Evolutionary conservation across 2,888 invertebrate species (phyloP).

Genomic region (Trissonchulus latispiculum): DNA sequence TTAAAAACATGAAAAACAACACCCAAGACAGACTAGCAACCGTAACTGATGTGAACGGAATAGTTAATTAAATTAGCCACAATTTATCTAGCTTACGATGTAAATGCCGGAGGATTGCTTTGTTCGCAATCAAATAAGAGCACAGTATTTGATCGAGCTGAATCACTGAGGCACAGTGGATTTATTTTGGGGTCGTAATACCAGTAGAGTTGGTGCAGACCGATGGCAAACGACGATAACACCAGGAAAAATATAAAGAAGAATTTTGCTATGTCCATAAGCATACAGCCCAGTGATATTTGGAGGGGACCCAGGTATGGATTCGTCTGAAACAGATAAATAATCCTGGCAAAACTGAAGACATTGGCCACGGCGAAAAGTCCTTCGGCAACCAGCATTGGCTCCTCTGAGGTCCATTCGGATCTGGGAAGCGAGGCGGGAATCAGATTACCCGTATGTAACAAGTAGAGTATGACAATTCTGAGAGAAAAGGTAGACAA

Average conservation of each 20-base stretch:
- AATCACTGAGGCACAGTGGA: conserved; percentile 21
- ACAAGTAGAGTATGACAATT: conserved; percentile 28
- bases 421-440: conserved; percentile 43
- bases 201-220: conserved; percentile 50
- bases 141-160: conserved; percentile 32
- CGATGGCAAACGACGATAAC: conserved; percentile 50
- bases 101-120: conserved; percentile 43
- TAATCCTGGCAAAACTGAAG: conserved; percentile 53
- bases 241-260: conserved; percentile 51
- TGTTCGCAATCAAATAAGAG: conserved; percentile 31
- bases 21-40: too few species aligned
- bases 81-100: conserved; percentile 38
- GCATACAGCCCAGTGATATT: conserved; percentile 51
- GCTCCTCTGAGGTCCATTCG: conserved; percentile 51
- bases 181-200: conserved; percentile 46
- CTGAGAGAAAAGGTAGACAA: conserved; percentile 49
- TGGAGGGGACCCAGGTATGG: conserved; percentile 53
- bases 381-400: conserved; percentile 52
- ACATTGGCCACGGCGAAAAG: conserved; percentile 53
- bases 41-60: too few species aligned
- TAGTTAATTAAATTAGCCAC: too few species aligned
- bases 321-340: conserved; percentile 53
- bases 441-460: conserved; percentile 44
- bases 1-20: too few species aligned
- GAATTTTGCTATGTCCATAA: conserved; percentile 53